Base-by-base conservation (phyloP, 2,113 vertebrate genomes). In the Seriola aureovittata region DNA sequence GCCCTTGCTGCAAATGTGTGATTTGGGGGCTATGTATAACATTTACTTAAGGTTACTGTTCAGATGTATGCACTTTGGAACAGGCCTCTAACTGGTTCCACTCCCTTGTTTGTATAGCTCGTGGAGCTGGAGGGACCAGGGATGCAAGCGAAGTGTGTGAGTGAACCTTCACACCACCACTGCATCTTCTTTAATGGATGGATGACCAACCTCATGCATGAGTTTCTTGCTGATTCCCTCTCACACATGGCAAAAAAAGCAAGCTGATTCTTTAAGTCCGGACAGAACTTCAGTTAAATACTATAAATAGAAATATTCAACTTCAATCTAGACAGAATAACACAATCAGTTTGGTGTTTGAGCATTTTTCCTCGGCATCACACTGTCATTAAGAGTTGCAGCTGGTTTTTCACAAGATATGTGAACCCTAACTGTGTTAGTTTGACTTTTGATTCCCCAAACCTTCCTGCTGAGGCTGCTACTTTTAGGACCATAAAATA, bases 371-470 rank as follows among this genome's bases (percentile, higher is more conserved):
- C 12, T 58, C 17, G 29, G 60, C 50, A 32, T 75, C 48, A 52
- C 11, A 6, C 23, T 68, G 48, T 70, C n/a, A 25, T 80, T 75
- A 60, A 71, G 38, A 69, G 48, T 19, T 64, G 52, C n/a, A 48
- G 63, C 50, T 71, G 23, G 9, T 70, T 73, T 75, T 78, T 83
- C 44, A 42, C 66, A 54, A 38, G 42, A 74, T 66, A 40, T n/a
- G 9, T 66, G 78, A 88, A 77, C 58, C 25, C 12, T 63, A 71
- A 67, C 54, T 57, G 91, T 96, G 94, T 96, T 96, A 96, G 95
- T 91, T 93, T 93, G 96, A 95, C 95, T 95, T 95, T 29, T 94
- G 93, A 95, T 92, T 95, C 84, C 25, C 59, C 91, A 62, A 80
- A 84, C 86, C 85, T 93, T 88, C 82, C 93, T 91, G 90, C 89